A percentile compares a stretch with the other conserved stretches of the same genome.
phyloP scores from a whole-genome alignment of 2,797 vertebrate genomes.

The Helostoma temminkii region DNA sequence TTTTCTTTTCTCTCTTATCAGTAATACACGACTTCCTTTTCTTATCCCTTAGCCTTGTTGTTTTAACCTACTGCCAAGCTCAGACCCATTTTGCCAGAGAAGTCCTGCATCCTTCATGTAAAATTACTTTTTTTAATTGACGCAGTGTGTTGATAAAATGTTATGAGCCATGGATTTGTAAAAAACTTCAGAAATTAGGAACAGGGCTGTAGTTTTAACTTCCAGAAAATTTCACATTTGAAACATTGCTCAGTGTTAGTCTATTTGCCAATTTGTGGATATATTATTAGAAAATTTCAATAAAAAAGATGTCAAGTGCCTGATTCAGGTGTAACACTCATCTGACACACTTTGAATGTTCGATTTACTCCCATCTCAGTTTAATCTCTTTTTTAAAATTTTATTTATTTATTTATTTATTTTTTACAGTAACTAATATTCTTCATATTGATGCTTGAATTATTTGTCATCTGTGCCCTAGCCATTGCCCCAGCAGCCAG shows the following conservation, averaged over 20 bases:
- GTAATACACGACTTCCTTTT: too few relatives aligned
- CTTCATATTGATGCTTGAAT: slow-evolving; percentile 7
- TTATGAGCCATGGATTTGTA: neutral
- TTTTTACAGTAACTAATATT: neutral
- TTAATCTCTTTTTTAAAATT: too few relatives aligned
- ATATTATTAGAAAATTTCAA: neutral
- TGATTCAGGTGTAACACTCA: neutral
- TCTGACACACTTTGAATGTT: neutral
- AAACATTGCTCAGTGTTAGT: neutral
- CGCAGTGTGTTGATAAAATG: neutral
- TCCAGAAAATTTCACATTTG: neutral
- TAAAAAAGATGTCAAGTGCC: neutral
- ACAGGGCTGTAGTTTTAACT: neutral
- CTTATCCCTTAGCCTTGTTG: too few relatives aligned
- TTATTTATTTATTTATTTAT: too few relatives aligned
- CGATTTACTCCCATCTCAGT: too few relatives aligned
- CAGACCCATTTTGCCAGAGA: neutral
- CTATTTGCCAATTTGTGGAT: neutral
- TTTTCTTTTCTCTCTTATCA: too few relatives aligned
- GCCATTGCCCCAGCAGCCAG: slow-evolving; percentile 18
- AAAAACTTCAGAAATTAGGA: neutral
- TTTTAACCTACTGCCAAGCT: too few relatives aligned
- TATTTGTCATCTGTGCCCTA: slow-evolving; percentile 21
- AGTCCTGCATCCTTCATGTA: neutral
- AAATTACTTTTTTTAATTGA: neutral